A percentile compares a stretch with the other conserved stretches of the same genome.
Conservation (phyloP, 2,888 invertebrate species). For the Choreutis nemorana region DNA sequence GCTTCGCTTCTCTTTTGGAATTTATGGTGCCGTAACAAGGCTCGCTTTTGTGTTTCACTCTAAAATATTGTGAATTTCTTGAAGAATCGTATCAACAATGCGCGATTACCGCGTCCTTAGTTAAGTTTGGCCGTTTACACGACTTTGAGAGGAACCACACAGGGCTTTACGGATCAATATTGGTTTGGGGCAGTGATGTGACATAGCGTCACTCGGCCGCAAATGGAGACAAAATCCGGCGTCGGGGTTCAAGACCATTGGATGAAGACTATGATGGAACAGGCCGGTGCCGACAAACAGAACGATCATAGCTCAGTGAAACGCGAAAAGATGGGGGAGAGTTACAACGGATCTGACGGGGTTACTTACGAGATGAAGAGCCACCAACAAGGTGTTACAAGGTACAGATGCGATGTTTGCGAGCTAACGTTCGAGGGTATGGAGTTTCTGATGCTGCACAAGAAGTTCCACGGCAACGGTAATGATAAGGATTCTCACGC, state of each 20-base stretch:
- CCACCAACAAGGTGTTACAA: constrained; percentile 25
- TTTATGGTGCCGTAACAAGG: constrained; percentile 65
- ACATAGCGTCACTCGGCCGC: constrained; percentile 27
- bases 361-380: constrained; percentile 42
- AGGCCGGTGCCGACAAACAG: constrained; percentile 31
- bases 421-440: constrained; percentile 53
- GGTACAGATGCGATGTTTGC: constrained; percentile 51
- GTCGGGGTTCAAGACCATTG: constrained; percentile 52
- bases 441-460: constrained; percentile 51
- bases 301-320: constrained; percentile 42
- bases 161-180: constrained; percentile 50
- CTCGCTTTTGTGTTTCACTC: constrained; percentile 58
- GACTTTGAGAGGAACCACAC: constrained; percentile 21
- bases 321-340: constrained; percentile 55
- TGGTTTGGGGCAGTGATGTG: constrained; percentile 25
- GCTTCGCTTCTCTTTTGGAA: constrained; percentile 66
- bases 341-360: constrained; percentile 34
- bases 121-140: constrained; percentile 16
- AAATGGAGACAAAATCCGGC: constrained; percentile 55
- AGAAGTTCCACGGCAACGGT: constrained; percentile 54
- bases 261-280: constrained; percentile 62
- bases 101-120: constrained; percentile 30
- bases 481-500: constrained; percentile 43
- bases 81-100: constrained; percentile 51
- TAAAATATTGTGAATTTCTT: constrained; percentile 41